These are phyloP conservation scores for Sceliomorpha sp. DNA, from an alignment of 2,888 invertebrate species.

Conservation along the genomic window DNA sequence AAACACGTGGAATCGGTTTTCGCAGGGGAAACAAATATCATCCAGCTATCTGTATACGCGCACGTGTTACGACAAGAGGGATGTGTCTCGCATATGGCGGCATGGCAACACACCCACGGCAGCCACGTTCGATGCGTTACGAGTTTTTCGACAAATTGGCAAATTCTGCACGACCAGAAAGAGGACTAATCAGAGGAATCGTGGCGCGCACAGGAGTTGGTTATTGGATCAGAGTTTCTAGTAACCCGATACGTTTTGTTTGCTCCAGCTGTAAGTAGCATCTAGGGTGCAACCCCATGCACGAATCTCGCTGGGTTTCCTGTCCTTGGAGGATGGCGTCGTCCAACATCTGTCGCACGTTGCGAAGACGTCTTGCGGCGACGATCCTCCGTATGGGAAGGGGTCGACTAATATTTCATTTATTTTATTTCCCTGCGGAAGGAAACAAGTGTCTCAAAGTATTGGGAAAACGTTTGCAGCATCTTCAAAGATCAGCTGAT, in stretches of 20 bases:
- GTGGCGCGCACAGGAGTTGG: slow-evolving; percentile 74
- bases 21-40: neutral
- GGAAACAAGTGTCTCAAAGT: slow-evolving; percentile 20
- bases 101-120: slow-evolving; percentile 26
- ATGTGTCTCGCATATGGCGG: slow-evolving; percentile 24
- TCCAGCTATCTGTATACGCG: slow-evolving; percentile 31
- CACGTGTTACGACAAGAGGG: slow-evolving; percentile 18
- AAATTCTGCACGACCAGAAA: slow-evolving; percentile 66
- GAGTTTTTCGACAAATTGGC: slow-evolving; percentile 76
- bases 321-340: slow-evolving; percentile 69
- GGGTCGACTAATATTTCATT: slow-evolving; percentile 49
- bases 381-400: slow-evolving; percentile 35
- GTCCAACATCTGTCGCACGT: slow-evolving; percentile 76
- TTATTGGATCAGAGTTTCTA: slow-evolving; percentile 63
- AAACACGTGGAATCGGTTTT: slow-evolving; percentile 1
- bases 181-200: slow-evolving; percentile 76
- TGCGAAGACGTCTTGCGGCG: slow-evolving; percentile 36
- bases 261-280: slow-evolving; percentile 44
- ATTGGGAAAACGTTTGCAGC: slow-evolving; percentile 17
- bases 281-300: slow-evolving; percentile 62
- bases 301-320: slow-evolving; percentile 66
- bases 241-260: slow-evolving; percentile 72
- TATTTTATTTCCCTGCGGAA: slow-evolving; percentile 26
- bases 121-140: slow-evolving; percentile 70
- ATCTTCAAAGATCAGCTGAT: slow-evolving; percentile 5